A percentile compares a stretch with the other conserved stretches of the same genome.
Conservation (phyloP, 2,113 vertebrate species). For the Psophia crepitans region DNA sequence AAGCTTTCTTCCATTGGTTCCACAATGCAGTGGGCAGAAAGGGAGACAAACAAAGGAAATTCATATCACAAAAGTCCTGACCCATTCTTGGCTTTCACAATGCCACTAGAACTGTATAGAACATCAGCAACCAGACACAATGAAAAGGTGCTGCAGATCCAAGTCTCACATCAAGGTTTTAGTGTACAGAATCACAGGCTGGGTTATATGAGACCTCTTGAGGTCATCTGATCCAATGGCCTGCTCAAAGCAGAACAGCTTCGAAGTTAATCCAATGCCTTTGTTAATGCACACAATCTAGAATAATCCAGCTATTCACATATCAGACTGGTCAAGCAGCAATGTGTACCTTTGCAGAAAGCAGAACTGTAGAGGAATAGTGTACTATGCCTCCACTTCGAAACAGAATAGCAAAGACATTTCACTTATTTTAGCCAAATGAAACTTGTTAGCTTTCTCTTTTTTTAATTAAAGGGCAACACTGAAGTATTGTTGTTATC, state of each 20-base stretch:
- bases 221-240: not conserved
- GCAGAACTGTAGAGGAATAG: not conserved
- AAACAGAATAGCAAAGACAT: not conserved
- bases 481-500: not conserved
- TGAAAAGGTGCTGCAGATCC: not conserved
- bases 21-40: not conserved
- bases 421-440: not conserved
- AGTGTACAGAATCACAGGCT: not conserved
- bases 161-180: not conserved
- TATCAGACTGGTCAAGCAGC: not conserved
- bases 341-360: not conserved
- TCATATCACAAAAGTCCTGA: not conserved
- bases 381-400: not conserved
- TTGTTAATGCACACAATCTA: not conserved
- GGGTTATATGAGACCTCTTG: not conserved
- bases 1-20: not conserved
- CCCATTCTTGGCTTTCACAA: not conserved
- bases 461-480: not conserved
- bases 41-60: not conserved
- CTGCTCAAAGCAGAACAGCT: not conserved
- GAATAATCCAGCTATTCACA: not conserved
- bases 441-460: not conserved
- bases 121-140: not conserved
- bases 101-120: not conserved
- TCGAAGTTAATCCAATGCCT: not conserved